Percentiles rank a stretch among this genome's conserved stretches.
Evolutionary conservation across 2,888 invertebrate species (phyloP).

Genomic region (Heliconius erato): DNA sequence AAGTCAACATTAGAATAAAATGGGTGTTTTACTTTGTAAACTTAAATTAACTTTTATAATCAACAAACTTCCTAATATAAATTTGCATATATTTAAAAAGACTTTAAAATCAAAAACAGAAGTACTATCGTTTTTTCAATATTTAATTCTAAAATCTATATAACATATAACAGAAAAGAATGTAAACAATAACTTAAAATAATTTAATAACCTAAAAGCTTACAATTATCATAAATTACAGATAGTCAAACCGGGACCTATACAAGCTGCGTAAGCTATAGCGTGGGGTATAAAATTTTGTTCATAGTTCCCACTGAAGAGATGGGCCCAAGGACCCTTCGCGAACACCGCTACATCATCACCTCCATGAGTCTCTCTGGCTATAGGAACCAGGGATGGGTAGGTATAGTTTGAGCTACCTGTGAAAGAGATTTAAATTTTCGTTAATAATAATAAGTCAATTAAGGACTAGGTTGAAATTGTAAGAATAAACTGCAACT

Average conservation of each 20-base stretch:
- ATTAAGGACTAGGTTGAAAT: too few relatives aligned
- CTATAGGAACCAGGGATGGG: slow-evolving; percentile 87
- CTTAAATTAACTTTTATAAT: too few relatives aligned
- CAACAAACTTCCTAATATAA: too few relatives aligned
- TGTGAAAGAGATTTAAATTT: slow-evolving; percentile 63
- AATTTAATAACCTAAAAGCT: slow-evolving; percentile 24
- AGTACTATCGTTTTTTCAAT: neutral
- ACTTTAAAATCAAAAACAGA: neutral
- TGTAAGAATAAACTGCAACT: too few relatives aligned
- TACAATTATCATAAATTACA: slow-evolving; percentile 63
- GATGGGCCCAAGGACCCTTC: slow-evolving; percentile 91
- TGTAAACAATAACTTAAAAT: slow-evolving; percentile 3
- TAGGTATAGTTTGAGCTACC: slow-evolving; percentile 80
- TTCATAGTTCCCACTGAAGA: slow-evolving; percentile 92
- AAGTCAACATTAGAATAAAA: too few relatives aligned
- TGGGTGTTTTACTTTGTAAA: too few relatives aligned
- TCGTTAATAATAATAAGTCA: too few relatives aligned
- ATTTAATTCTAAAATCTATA: neutral
- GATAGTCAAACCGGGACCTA: slow-evolving; percentile 86
- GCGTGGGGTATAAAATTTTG: slow-evolving; percentile 92
- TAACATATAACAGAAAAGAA: neutral
- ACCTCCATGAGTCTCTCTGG: slow-evolving; percentile 90
- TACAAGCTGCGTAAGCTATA: slow-evolving; percentile 90
- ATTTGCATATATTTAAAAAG: too few relatives aligned
- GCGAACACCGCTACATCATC: slow-evolving; percentile 94